Percentiles rank a stretch among this genome's conserved stretches.
Evolutionary conservation across 2,113 vertebrate species (phyloP).

Genomic region (Psittacula cyanocephala): DNA sequence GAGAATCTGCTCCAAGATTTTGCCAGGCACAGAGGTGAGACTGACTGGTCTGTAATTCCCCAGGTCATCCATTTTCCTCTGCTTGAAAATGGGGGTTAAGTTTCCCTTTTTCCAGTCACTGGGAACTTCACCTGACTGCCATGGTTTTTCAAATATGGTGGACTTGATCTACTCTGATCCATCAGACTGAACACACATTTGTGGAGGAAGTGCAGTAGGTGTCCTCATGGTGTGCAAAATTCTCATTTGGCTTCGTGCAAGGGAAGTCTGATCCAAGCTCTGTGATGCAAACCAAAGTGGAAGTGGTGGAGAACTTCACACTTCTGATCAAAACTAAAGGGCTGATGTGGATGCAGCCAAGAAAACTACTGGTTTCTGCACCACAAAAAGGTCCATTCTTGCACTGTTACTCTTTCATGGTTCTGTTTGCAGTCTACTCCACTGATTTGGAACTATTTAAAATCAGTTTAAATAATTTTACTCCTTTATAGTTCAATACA

Average conservation of each 20-base stretch:
- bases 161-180: background rate
- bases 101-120: background rate
- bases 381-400: background rate
- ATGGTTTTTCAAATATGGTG: background rate
- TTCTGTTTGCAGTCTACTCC: background rate
- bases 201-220: background rate
- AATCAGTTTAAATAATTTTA: background rate
- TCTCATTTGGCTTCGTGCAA: background rate
- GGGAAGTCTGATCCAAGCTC: background rate
- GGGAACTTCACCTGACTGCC: background rate
- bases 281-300: background rate
- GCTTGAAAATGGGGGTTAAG: background rate
- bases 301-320: background rate
- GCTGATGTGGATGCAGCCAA: background rate
- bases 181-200: background rate
- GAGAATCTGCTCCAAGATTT: too few species aligned
- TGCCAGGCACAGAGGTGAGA: too few species aligned
- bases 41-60: too few species aligned
- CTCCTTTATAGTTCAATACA: background rate
- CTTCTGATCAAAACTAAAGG: background rate
- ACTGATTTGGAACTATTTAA: background rate
- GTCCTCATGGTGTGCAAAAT: background rate
- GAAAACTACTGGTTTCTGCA: background rate
- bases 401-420: background rate
- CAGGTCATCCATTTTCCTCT: too few species aligned